Evolutionary conservation across 2,797 vertebrate species (phyloP).

Genomic region (Neopelma chrysocephalum): DNA sequence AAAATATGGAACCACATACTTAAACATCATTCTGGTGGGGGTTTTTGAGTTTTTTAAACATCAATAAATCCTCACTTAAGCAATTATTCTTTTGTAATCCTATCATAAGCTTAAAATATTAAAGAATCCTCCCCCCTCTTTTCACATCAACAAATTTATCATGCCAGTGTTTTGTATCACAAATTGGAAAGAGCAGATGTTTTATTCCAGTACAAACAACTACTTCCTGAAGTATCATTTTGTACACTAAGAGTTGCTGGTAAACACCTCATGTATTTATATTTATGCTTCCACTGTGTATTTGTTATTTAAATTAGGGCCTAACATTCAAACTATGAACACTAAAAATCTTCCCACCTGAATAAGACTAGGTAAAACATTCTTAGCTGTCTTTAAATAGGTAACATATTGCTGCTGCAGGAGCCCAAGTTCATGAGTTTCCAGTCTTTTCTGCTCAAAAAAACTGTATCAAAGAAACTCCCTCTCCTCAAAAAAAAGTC

Average conservation of each 20-base stretch:
- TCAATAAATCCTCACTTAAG: background rate
- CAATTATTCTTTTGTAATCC: background rate
- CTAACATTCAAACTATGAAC: background rate
- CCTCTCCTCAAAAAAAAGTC: background rate
- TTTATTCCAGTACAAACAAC: background rate
- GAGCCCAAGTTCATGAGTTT: background rate
- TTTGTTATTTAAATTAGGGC: background rate
- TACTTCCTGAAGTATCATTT: background rate
- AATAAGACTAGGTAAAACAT: background rate
- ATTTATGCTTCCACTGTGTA: background rate
- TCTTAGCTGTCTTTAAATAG: background rate
- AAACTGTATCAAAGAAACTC: background rate
- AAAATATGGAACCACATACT: background rate
- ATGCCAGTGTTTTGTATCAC: background rate
- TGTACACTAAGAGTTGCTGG: background rate
- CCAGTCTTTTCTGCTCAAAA: background rate
- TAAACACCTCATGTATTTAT: background rate
- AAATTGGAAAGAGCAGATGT: background rate
- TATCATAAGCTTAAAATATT: background rate
- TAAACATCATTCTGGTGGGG: background rate
- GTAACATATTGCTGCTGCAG: background rate
- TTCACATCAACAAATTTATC: background rate
- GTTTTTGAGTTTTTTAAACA: background rate
- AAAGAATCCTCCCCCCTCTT: background rate
- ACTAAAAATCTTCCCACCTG: background rate